Conservation (phyloP, 1,140 invertebrate species). For the Sycobia sp. region DNA sequence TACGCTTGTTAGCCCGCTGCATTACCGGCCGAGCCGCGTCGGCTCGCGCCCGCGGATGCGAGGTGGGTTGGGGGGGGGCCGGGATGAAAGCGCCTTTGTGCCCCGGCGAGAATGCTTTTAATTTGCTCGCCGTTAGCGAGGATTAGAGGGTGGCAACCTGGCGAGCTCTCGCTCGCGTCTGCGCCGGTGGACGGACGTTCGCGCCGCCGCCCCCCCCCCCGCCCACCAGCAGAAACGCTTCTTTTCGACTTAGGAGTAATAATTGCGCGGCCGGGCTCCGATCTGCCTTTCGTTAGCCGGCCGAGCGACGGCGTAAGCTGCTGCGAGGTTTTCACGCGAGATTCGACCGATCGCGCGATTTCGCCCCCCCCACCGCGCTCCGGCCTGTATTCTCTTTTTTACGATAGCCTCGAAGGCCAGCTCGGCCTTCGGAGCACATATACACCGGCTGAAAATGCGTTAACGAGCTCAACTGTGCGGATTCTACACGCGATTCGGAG, state of each 20-base stretch:
- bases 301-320: too few species aligned
- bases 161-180: too few species aligned
- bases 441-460: too few species aligned
- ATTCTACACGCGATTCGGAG: background rate
- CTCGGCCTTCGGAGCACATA: too few species aligned
- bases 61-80: too few species aligned
- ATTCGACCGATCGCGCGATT: background rate
- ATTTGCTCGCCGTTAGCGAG: slow-evolving; percentile 42
- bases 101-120: slow-evolving; percentile 44
- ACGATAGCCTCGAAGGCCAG: too few species aligned
- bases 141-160: slow-evolving; percentile 44
- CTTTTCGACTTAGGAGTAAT: background rate
- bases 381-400: too few species aligned
- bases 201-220: background rate
- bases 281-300: slow-evolving; percentile 10
- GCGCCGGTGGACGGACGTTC: background rate
- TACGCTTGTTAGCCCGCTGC: slow-evolving; percentile 44
- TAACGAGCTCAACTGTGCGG: background rate
- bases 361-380: too few species aligned
- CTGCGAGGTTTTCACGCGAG: background rate
- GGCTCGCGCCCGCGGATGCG: background rate
- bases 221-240: background rate
- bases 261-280: slow-evolving; percentile 5
- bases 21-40: slow-evolving; percentile 32
- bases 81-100: slow-evolving; percentile 41